A percentile compares a stretch with the other conserved stretches of the same genome.
Conservation (phyloP, 2,797 vertebrate genomes). For the Macroramphosus scolopax region DNA sequence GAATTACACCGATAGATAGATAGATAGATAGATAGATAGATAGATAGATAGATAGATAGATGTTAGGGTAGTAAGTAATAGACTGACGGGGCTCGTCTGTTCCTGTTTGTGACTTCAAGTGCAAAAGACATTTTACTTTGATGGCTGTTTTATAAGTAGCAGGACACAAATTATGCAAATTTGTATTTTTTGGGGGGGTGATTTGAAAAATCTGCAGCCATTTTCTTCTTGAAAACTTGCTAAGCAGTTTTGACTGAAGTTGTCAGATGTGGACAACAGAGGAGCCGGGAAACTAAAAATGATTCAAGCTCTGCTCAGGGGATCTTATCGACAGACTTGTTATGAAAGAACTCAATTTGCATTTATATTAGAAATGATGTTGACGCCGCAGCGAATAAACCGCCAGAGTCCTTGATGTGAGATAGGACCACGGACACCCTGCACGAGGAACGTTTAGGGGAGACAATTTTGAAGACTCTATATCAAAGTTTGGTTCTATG, state of each 20-base stretch:
- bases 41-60: too few relatives aligned
- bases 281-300: conserved; percentile 30
- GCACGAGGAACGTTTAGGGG: not conserved
- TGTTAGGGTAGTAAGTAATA: too few relatives aligned
- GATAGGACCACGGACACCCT: not conserved
- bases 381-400: too few relatives aligned
- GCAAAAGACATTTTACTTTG: conserved; percentile 30
- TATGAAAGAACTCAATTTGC: conserved; percentile 53
- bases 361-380: conserved; percentile 60
- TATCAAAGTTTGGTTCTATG: too few relatives aligned
- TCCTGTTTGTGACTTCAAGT: too few relatives aligned
- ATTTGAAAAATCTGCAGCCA: conserved; percentile 8
- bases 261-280: conserved; percentile 20
- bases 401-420: too few relatives aligned
- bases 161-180: conserved; percentile 13
- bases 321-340: conserved; percentile 33
- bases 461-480: too few relatives aligned
- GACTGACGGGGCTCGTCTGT: too few relatives aligned
- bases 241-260: conserved; percentile 22
- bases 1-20: too few relatives aligned
- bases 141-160: conserved; percentile 12
- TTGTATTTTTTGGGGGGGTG: too few relatives aligned
- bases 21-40: too few relatives aligned
- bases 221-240: conserved; percentile 39
- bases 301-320: conserved; percentile 9